Evolutionary conservation across 1,140 invertebrate genomes (phyloP), one percentile per base, ranked within the genome.

Genomic region (Lethrus apterus): DNA sequence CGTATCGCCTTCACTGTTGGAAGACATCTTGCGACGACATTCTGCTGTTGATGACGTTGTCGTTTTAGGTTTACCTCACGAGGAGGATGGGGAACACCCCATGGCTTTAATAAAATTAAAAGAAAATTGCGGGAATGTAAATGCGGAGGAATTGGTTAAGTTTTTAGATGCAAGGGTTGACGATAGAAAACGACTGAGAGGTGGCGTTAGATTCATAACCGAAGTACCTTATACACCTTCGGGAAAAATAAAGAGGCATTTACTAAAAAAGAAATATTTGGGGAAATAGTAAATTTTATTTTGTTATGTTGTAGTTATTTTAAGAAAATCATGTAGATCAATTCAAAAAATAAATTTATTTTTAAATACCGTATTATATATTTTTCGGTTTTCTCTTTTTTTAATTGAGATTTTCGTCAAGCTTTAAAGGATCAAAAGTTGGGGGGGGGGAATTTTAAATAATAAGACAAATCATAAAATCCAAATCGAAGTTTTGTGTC

Each of bases 11-110:
- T 60, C 68, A 1, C 64, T 66, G 50, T 72, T 90, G 5, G 86
- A 90, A 63, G 69, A 68, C 14, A 66, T 91, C 8, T 72, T 93
- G 4, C 69, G 82, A 36, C 72, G 79, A 42, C 71, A 82, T 48
- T 76, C 80, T 0, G 77, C 74, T 41, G 76, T 93, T 2, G 72
- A 72, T 14, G 85, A 89, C 59, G 82, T 76, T 9, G 85, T 82
- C 2, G 86, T 91, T 0, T 76, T 89, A 18, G 87, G 87, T 0
- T 67, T 86, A 1, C 81, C 83, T 0, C 75, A 89, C 58, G 60
- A 68, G 1, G 57, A 73, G 1, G 75, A 75, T 2, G 82, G 81
- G 2, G 84, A 87, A 65, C 56, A 84, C 0, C 83, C 83, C 0
- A 71, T 71, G 59, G 84, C 83, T 0, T 86, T 80, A 58, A 71